A percentile compares a stretch with the other conserved stretches of the same genome.
phyloP scores from a whole-genome alignment of 2,888 invertebrate species.

The Hyalella azteca region DNA sequence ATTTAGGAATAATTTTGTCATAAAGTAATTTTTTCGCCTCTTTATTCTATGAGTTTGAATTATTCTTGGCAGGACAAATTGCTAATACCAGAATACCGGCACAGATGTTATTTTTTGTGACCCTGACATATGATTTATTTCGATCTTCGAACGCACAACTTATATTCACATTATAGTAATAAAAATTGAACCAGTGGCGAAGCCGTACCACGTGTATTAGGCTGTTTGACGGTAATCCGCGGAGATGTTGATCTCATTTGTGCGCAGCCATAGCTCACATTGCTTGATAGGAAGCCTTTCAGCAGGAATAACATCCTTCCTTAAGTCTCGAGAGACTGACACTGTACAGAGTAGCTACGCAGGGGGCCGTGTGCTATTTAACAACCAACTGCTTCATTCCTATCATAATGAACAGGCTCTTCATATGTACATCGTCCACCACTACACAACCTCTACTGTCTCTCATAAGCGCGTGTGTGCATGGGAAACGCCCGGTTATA shows the following conservation, averaged over 20 bases:
- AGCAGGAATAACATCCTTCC: conserved; percentile 18
- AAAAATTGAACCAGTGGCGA: too few relatives aligned
- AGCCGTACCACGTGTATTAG: too few relatives aligned
- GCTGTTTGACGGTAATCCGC: too few relatives aligned
- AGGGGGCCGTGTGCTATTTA: conserved; percentile 9
- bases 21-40: too few relatives aligned
- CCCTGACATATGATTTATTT: too few relatives aligned
- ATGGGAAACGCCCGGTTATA: neutral
- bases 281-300: conserved; percentile 26
- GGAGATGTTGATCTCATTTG: neutral
- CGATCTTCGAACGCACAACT: too few relatives aligned
- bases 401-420: conserved; percentile 7
- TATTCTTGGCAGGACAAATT: too few relatives aligned
- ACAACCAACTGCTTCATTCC: conserved; percentile 10
- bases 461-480: neutral
- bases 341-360: neutral
- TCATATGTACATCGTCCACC: neutral
- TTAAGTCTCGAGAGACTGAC: neutral
- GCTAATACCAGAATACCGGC: too few relatives aligned
- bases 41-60: too few relatives aligned
- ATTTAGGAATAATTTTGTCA: too few relatives aligned
- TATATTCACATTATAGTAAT: too few relatives aligned
- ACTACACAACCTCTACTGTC: conserved; percentile 10
- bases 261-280: neutral
- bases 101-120: too few relatives aligned